Base-by-base conservation (phyloP, 2,888 invertebrate genomes). In the Lobophora halterata region DNA sequence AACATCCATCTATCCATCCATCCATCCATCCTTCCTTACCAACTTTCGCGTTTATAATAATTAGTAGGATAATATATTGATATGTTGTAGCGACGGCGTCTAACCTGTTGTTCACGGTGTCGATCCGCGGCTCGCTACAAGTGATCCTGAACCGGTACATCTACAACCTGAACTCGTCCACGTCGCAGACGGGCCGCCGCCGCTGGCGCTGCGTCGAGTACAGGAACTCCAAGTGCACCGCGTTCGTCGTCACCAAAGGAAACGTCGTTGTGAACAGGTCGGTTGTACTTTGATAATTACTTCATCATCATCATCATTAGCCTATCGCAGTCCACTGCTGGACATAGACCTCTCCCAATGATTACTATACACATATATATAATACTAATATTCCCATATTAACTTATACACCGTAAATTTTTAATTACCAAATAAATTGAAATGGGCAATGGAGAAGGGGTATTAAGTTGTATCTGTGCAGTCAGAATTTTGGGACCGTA, bases 151-250 rank as follows among this genome's bases (percentile, higher is more conserved):
- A 88, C 46, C 71, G 88, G 7, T 88, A 79, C 50, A 74, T 88
- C 14, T 88, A 88, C 59, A 88, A 87, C 43, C 51, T 87, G 42
- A 74, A 79, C 40, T 83, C 82, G 0, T 57, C 63, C 0, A 61
- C 63, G 2, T 48, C 55, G 1, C 53, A 61, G 1, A 33, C 59
- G 0, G 79, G 76, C 1, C 46, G 79, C 5, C 59, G 79, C 0
- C 68, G 86, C 1, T 88, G 88, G 88, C 78, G 88, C 1, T 88
- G 88, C 39, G 80, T 82, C n/a, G 85, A 88, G 42, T 88, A 88
- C 36, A 71, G 87, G 19, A 81, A 81, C 62, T 71, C 71, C 19
- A 79, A 76, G 42, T 88, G 88, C 47, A 58, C 61, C 18, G 88
- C 88, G 0, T 79, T 78, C 48, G 59, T 87, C 12, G 66, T 83